Evolutionary conservation across 2,888 invertebrate species (phyloP).

Genomic region (Eremobia ochroleuca): DNA sequence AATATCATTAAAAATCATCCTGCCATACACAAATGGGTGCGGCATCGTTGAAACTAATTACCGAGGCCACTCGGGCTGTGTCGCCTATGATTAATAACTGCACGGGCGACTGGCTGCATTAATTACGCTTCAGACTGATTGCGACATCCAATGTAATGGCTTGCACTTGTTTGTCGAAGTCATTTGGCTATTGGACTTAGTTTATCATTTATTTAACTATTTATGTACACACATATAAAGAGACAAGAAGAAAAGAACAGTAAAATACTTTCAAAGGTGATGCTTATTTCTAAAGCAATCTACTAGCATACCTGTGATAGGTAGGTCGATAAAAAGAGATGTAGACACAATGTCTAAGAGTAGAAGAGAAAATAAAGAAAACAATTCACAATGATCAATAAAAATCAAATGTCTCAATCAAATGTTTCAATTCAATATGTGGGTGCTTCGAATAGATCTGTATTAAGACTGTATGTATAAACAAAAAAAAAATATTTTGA

Average conservation of each 20-base stretch:
- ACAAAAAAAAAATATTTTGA: too few relatives aligned
- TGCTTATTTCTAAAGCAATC: neutral
- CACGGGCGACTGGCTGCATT: conserved; percentile 51
- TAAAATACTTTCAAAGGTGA: neutral
- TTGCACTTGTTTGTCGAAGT: conserved; percentile 39
- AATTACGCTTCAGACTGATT: conserved; percentile 56
- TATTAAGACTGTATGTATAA: neutral
- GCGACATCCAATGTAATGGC: conserved; percentile 42
- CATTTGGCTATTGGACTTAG: conserved; percentile 17
- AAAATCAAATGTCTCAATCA: too few relatives aligned
- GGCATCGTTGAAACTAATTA: conserved; percentile 54
- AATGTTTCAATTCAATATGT: too few relatives aligned
- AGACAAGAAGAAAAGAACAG: neutral
- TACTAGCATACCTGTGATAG: neutral
- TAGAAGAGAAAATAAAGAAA: neutral
- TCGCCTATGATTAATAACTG: conserved; percentile 61
- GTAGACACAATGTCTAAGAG: neutral
- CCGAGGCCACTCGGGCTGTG: conserved; percentile 24
- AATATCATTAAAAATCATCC: neutral
- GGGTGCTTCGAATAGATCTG: neutral
- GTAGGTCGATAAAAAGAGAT: neutral
- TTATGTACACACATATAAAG: neutral
- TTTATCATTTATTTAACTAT: neutral
- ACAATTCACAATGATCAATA: too few relatives aligned
- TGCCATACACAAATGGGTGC: conserved; percentile 8